Conservation (phyloP, 2,797 vertebrate species). For the Pseudochaenichthys georgianus region DNA sequence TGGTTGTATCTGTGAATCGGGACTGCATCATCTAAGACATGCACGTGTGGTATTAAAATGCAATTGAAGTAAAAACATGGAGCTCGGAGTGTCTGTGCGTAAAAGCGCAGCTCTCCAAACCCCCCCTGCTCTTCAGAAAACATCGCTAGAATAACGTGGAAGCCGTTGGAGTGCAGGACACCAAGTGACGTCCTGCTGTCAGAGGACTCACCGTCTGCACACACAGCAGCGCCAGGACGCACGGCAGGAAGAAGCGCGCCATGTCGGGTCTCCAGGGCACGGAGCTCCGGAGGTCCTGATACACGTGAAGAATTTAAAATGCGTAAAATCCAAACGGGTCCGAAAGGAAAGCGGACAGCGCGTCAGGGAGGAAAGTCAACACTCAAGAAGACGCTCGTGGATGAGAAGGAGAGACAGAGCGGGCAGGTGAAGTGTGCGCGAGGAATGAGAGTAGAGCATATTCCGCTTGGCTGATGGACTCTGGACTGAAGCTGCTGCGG, state of each 20-base stretch:
- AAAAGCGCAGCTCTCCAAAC: conserved; percentile 45
- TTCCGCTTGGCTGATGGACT: conserved; percentile 46
- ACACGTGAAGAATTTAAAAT: too few species aligned
- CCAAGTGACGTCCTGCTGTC: background rate
- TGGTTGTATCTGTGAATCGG: background rate
- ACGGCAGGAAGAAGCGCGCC: conserved; percentile 70
- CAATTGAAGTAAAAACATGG: accelerated
- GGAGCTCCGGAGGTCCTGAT: background rate
- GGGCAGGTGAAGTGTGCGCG: background rate
- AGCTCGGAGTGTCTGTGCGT: conserved; percentile 30
- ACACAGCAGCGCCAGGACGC: conserved; percentile 72
- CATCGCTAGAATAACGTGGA: too few species aligned
- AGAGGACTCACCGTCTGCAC: conserved; percentile 79
- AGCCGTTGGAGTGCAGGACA: background rate
- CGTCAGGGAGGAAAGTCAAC: background rate
- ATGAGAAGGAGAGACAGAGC: background rate
- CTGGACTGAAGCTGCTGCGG: conserved; percentile 44
- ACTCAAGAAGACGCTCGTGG: background rate
- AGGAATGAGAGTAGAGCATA: background rate
- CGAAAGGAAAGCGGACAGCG: background rate
- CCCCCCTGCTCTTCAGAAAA: background rate
- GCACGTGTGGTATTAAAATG: background rate
- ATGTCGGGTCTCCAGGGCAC: conserved; percentile 55
- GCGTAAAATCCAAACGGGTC: conserved; percentile 48
- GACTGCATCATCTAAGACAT: accelerated